Percentiles rank a stretch among this genome's conserved stretches.
phyloP scores from a whole-genome alignment of 2,797 vertebrate species.

The Coregonus ussuriensis region DNA sequence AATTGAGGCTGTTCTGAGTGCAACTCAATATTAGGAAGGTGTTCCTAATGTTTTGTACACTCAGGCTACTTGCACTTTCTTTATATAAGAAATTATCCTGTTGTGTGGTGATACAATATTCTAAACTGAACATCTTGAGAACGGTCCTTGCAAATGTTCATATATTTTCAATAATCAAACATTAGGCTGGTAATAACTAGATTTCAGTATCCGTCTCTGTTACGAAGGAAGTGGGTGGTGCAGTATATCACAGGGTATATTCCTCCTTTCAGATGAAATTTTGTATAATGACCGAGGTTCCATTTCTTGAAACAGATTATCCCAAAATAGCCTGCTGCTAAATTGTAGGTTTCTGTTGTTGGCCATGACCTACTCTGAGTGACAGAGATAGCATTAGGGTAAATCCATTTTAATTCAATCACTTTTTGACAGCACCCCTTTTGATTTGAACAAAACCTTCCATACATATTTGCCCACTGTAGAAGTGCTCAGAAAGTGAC shows the following conservation, averaged over 20 bases:
- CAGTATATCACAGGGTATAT: neutral
- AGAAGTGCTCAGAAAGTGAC: too few species aligned
- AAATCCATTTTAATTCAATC: too few species aligned
- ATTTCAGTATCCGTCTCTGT: neutral
- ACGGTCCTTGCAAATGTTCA: neutral
- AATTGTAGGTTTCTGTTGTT: slow-evolving; percentile 19
- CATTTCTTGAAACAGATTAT: slow-evolving; percentile 25
- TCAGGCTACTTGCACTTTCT: neutral
- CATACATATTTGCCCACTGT: too few species aligned
- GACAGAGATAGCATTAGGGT: neutral
- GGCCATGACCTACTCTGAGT: slow-evolving; percentile 21
- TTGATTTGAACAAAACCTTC: too few species aligned
- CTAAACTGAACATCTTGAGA: neutral
- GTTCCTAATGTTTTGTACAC: too few species aligned
- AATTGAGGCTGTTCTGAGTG: too few species aligned
- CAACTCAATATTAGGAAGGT: too few species aligned
- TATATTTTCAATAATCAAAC: neutral
- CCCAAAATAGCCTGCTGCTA: slow-evolving; percentile 23
- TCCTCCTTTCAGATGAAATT: slow-evolving; percentile 19
- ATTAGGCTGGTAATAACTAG: neutral
- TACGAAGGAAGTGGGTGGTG: neutral
- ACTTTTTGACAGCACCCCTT: too few species aligned
- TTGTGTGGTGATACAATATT: neutral
- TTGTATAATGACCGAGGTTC: slow-evolving; percentile 41
- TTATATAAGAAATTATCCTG: neutral